Evolutionary conservation across 2,113 vertebrate species (phyloP).

Genomic region (Brachyhypopomus gauderio): DNA sequence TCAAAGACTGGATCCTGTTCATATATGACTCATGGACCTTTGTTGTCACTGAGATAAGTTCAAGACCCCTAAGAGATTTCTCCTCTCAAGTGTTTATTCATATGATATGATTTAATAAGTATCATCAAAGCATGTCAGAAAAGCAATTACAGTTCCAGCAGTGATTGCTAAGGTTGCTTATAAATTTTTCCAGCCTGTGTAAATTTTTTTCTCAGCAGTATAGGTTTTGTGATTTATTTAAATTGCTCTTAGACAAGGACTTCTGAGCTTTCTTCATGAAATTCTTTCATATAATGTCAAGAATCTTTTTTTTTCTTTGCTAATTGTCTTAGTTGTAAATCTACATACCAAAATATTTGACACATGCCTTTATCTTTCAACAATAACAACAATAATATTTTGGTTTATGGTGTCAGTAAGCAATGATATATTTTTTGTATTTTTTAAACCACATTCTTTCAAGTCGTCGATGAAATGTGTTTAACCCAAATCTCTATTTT

Average conservation of each 20-base stretch:
- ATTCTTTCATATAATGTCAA: background rate
- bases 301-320: background rate
- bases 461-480: too few species aligned
- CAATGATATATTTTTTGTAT: too few species aligned
- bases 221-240: background rate
- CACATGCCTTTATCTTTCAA: too few species aligned
- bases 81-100: background rate
- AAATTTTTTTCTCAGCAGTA: background rate
- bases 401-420: too few species aligned
- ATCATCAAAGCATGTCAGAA: background rate
- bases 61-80: background rate
- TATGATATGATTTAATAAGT: background rate
- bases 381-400: too few species aligned
- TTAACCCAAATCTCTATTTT: too few species aligned
- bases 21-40: background rate
- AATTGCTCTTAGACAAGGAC: background rate
- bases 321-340: background rate
- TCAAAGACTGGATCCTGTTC: background rate
- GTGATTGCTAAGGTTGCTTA: background rate
- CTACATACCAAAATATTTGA: too few species aligned
- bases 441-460: too few species aligned
- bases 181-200: background rate
- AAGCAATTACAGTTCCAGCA: background rate
- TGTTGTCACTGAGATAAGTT: background rate
- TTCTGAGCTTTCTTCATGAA: background rate